phyloP scores from a whole-genome alignment of 1,140 invertebrate genomes.

The Nephila pilipes region DNA sequence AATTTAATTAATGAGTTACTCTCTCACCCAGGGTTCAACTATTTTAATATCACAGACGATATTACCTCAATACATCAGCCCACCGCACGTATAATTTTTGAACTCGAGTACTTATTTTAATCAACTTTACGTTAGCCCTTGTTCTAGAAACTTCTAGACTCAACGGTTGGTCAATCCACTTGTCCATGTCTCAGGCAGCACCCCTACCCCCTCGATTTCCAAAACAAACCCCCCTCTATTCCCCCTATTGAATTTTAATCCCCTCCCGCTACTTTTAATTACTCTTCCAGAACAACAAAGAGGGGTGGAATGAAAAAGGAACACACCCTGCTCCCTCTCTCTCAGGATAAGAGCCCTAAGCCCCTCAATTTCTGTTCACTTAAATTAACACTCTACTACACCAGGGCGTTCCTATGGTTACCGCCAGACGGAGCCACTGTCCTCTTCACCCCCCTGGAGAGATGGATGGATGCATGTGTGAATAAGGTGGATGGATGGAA shows the following conservation, averaged over 20 bases:
- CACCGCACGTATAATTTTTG: background rate
- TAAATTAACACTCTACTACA: constrained; percentile 62
- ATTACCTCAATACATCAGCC: background rate
- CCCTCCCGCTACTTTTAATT: background rate
- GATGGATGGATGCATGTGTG: constrained; percentile 65
- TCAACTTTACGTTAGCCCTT: background rate
- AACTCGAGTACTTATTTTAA: constrained; percentile 9
- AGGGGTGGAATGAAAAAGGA: background rate
- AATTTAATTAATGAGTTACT: background rate
- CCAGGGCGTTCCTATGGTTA: constrained; percentile 72
- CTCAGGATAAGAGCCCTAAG: constrained; percentile 17
- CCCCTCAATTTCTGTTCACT: constrained; percentile 45
- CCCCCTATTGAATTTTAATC: background rate
- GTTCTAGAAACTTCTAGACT: background rate
- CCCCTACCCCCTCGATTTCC: background rate
- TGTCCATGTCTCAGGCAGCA: background rate
- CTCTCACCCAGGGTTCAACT: too few species aligned
- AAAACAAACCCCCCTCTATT: background rate
- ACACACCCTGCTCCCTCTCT: background rate
- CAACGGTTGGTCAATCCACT: constrained; percentile 5
- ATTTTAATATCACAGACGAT: too few species aligned
- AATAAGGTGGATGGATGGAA: background rate
- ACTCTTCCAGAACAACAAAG: background rate
- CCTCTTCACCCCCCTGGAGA: constrained; percentile 1
- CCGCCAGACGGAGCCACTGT: constrained; percentile 71